Percentiles rank a stretch among this genome's conserved stretches.
These are phyloP conservation scores for Pardalotus punctatus DNA, from an alignment of 2,113 vertebrate genomes.

Conservation along the genomic window DNA sequence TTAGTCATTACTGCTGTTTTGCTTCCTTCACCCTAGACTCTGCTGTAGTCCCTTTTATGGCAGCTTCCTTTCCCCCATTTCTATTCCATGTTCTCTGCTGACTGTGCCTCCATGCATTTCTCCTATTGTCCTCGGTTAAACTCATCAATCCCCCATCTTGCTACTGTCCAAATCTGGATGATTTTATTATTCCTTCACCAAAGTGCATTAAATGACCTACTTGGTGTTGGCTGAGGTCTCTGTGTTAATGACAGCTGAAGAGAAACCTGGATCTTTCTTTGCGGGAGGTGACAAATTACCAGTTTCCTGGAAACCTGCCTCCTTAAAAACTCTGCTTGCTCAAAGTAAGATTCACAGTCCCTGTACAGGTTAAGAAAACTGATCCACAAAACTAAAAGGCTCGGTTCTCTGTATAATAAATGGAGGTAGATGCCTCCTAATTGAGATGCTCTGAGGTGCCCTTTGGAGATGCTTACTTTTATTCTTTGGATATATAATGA, in stretches of 20 bases:
- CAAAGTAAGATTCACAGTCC: neutral
- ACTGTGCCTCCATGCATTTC: neutral
- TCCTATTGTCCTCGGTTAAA: neutral
- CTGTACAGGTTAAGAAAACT: neutral
- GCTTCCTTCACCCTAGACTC: neutral
- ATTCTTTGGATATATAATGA: constrained; percentile 37
- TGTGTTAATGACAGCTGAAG: neutral
- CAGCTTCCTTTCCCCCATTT: neutral
- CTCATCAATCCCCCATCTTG: neutral
- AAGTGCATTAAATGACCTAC: neutral
- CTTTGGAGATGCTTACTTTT: constrained; percentile 33
- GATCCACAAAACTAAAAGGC: neutral
- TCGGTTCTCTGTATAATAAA: neutral
- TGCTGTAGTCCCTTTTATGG: neutral
- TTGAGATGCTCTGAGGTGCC: neutral
- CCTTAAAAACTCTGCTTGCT: neutral
- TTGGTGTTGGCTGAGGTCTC: neutral
- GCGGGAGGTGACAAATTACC: neutral
- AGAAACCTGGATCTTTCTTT: neutral
- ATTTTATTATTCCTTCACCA: neutral
- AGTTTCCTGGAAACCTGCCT: neutral
- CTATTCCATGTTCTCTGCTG: neutral
- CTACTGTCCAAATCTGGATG: neutral
- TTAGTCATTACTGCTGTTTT: neutral
- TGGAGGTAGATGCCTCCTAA: neutral